Evolutionary conservation across 2,113 vertebrate genomes (phyloP).

Genomic region (Cryptomyrus ogoouensis): DNA sequence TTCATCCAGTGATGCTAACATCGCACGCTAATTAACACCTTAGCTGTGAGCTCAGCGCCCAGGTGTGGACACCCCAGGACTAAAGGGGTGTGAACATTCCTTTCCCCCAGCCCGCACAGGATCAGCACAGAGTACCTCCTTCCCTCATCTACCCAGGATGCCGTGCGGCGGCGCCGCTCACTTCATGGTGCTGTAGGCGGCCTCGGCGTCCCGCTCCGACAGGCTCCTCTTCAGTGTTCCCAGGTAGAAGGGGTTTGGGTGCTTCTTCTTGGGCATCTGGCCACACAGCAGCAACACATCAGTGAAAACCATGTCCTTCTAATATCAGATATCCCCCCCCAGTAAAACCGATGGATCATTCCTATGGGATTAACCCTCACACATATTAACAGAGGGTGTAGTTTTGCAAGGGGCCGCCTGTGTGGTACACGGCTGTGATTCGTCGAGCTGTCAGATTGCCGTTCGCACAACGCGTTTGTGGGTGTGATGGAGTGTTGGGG

Average conservation of each 20-base stretch:
- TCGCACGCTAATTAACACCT: background rate
- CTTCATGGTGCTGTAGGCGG: conserved; percentile 71
- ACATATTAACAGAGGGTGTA: background rate
- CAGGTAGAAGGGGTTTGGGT: conserved; percentile 80
- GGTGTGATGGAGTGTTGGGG: background rate
- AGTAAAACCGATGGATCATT: background rate
- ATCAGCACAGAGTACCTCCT: conserved; percentile 3
- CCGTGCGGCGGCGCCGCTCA: conserved; percentile 48
- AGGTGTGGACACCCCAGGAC: background rate
- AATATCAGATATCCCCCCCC: background rate
- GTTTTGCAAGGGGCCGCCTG: background rate
- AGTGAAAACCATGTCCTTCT: background rate
- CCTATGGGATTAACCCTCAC: background rate
- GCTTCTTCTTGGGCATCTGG: conserved; percentile 72
- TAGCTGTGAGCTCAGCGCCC: background rate
- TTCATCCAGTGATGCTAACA: background rate
- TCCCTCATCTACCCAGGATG: background rate
- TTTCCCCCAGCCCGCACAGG: background rate
- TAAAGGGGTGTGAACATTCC: background rate
- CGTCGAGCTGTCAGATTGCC: background rate
- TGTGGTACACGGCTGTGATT: background rate
- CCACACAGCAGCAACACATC: background rate
- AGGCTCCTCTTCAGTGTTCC: conserved; percentile 75
- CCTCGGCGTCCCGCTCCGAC: conserved; percentile 71
- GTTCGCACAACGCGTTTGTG: background rate